These are phyloP conservation scores for Cylindroiulus punctatus DNA, from an alignment of 2,888 invertebrate species.

Conservation along the genomic window DNA sequence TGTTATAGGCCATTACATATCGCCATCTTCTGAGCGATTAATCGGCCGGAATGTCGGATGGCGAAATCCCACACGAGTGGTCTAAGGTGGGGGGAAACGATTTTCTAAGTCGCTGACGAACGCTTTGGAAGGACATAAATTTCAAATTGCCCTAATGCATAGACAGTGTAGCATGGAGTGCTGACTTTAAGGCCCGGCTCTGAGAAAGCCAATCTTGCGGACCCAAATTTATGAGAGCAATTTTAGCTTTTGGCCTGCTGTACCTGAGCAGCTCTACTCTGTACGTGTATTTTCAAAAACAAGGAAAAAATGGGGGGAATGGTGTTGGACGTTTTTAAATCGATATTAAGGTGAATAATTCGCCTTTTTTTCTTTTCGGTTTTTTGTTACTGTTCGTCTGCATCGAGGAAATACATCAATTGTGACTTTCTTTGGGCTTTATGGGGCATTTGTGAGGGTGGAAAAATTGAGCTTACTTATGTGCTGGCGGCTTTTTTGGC, in stretches of 20 bases:
- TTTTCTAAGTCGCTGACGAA: constrained; percentile 45
- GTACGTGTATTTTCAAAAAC: constrained; percentile 37
- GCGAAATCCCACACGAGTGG: constrained; percentile 3
- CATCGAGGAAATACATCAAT: constrained; percentile 21
- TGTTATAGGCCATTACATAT: constrained; percentile 43
- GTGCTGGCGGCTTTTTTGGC: too few species aligned
- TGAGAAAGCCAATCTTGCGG: constrained; percentile 17
- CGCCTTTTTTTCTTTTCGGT: neutral
- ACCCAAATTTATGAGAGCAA: constrained; percentile 33
- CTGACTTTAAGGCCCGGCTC: constrained; percentile 30
- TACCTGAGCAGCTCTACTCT: constrained; percentile 17
- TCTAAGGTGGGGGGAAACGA: constrained; percentile 1
- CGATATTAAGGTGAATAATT: constrained; percentile 45
- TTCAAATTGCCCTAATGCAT: constrained; percentile 38
- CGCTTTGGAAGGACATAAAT: constrained; percentile 45
- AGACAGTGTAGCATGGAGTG: constrained; percentile 34
- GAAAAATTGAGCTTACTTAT: neutral
- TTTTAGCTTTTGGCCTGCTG: constrained; percentile 23
- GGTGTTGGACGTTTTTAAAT: constrained; percentile 30
- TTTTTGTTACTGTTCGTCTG: neutral
- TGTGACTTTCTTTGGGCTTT: neutral
- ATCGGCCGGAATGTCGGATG: constrained; percentile 33
- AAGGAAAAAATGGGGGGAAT: neutral
- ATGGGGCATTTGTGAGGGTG: neutral
- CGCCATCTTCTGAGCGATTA: constrained; percentile 45